A percentile compares a stretch with the other conserved stretches of the same genome.
These are phyloP conservation scores for Hestina assimilis DNA, from an alignment of 1,140 invertebrate species.

Conservation along the genomic window DNA sequence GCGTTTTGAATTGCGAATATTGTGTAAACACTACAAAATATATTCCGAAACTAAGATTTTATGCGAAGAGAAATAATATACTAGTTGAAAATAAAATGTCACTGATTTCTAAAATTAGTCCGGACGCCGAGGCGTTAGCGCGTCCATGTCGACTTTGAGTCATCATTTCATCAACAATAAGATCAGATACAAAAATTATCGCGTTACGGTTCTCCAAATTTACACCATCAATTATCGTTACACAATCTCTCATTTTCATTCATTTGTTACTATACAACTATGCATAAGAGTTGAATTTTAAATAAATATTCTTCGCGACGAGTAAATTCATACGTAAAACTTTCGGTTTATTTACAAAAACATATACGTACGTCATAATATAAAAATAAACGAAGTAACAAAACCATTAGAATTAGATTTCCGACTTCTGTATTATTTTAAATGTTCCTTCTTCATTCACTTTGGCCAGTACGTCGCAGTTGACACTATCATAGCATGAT, in stretches of 20 bases:
- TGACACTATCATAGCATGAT: too few species aligned
- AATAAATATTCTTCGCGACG: too few species aligned
- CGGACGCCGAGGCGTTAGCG: slow-evolving; percentile 27
- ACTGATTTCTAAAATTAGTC: slow-evolving; percentile 50
- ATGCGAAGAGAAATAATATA: slow-evolving; percentile 27
- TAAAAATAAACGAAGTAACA: too few species aligned
- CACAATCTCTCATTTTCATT: background rate
- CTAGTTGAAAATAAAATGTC: slow-evolving; percentile 46
- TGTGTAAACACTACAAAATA: slow-evolving; percentile 5
- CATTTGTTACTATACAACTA: too few species aligned
- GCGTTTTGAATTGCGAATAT: background rate
- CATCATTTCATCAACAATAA: slow-evolving; percentile 36
- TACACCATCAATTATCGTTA: slow-evolving; percentile 1
- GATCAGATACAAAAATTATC: slow-evolving; percentile 32
- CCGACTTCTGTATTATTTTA: too few species aligned
- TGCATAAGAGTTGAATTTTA: background rate
- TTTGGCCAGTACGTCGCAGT: too few species aligned
- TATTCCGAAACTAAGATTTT: slow-evolving; percentile 16
- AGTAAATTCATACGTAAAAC: too few species aligned
- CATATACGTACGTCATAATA: too few species aligned
- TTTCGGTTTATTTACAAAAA: too few species aligned
- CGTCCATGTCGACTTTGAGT: slow-evolving; percentile 33
- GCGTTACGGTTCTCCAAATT: slow-evolving; percentile 11
- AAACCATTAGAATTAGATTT: too few species aligned
- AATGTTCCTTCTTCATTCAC: too few species aligned